phyloP scores from a whole-genome alignment of 2,888 invertebrate species.

The Cosmopolites sordidus region DNA sequence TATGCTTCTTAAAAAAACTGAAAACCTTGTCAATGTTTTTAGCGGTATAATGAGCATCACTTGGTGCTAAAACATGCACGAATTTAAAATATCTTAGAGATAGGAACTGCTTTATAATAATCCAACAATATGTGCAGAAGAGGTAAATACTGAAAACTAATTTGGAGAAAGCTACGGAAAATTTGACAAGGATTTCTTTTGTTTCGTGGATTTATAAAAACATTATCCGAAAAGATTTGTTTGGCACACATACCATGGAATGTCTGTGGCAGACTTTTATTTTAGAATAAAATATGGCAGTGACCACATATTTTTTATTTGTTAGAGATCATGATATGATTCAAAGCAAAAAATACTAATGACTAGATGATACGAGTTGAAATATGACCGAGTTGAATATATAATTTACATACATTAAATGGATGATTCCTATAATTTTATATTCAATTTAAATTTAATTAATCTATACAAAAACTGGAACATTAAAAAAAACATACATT shows the following conservation, averaged over 20 bases:
- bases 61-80: not conserved
- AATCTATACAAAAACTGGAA: no score
- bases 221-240: constrained; percentile 11
- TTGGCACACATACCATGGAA: constrained; percentile 30
- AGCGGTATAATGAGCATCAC: not conserved
- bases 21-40: not conserved
- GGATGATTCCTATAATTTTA: constrained; percentile 1
- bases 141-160: no score
- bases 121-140: no score
- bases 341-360: constrained; percentile 5
- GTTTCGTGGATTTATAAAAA: not conserved
- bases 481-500: no score
- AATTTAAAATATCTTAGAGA: no score
- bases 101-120: no score
- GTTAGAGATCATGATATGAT: constrained; percentile 3
- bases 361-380: constrained; percentile 11
- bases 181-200: not conserved
- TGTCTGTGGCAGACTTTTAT: constrained; percentile 16
- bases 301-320: constrained; percentile 12
- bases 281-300: constrained; percentile 11
- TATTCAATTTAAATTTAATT: not conserved
- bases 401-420: no score
- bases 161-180: no score
- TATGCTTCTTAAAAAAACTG: not conserved
- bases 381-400: no score